Evolutionary conservation across 92 coral and sea anemone genomes (phyloP), one percentile per base, ranked within the genome.

Genomic region (Palythoa grandis): DNA sequence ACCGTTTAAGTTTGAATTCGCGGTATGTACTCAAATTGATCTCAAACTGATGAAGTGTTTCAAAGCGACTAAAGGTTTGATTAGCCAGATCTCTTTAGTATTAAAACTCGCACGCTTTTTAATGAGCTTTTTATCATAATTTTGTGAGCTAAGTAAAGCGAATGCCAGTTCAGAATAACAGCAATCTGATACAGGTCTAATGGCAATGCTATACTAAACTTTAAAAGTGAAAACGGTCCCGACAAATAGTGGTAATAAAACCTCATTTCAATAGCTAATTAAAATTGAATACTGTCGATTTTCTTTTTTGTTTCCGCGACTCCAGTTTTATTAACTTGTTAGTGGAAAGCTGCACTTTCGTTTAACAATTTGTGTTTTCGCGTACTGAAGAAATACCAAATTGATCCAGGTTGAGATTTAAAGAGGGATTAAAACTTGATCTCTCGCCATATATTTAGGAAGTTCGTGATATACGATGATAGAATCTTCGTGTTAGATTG

Each of bases 221-320:
- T 47, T 50, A 60, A 78, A 38, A 78, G 66, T 22, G 37, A 80
- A 65, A 52, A 47, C 65, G 72, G 70, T 37, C 52, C 74, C 73
- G 4, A 37, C 5, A 65, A 66, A 15, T n/a, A 23, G 69, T 60
- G 71, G 47, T 61, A 60, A 37, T 37, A 78, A 78, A 57, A 63
- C 11, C 38, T 17, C 23, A 38, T 79, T 79, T 78, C 84, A 65
- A 40, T 80, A 23, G 58, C 73, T 80, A 50, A 80, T 80, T 80
- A 80, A 65, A 40, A 80, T 80, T 80, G 29, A 63, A 79, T 39
- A 80, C 52, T 57, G 25, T 52, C 61, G 85, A 22, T 48, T 79
- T 37, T 80, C 74, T 43, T 65, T 63, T 80, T 65, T 79, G 84
- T 52, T 80, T 52, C 58, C 11, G 23, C 52, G 16, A 19, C 54